Evolutionary conservation across 37 sponge, comb jelly and placozoan species (phyloP).

Genomic region (Dysidea cf. avara): DNA sequence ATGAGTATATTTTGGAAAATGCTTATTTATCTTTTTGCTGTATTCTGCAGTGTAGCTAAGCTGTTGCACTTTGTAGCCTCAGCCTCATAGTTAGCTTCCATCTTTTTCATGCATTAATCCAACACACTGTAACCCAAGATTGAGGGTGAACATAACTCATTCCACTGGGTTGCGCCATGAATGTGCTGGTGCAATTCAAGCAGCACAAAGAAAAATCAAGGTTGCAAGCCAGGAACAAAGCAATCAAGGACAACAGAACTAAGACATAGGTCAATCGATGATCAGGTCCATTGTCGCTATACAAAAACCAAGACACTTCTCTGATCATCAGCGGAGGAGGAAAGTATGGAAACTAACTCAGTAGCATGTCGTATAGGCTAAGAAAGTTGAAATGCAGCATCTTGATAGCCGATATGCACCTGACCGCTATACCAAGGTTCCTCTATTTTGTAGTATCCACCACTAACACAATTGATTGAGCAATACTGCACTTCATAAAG

Average conservation of each 20-base stretch:
- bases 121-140: slow-evolving; percentile 34
- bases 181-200: slow-evolving; percentile 32
- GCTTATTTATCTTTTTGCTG: slow-evolving; percentile 22
- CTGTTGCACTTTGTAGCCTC: slow-evolving; percentile 32
- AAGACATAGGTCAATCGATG: slow-evolving; percentile 34
- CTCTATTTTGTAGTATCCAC: slow-evolving; percentile 5
- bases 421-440: slow-evolving; percentile 34
- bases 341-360: slow-evolving; percentile 6
- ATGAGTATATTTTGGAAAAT: no score
- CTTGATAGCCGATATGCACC: slow-evolving; percentile 15
- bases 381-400: slow-evolving; percentile 33
- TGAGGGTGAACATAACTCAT: slow-evolving; percentile 25
- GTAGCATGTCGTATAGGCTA: slow-evolving; percentile 10
- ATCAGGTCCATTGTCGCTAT: slow-evolving; percentile 45
- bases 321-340: background rate
- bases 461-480: slow-evolving; percentile 15
- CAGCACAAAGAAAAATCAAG: slow-evolving; percentile 25
- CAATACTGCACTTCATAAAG: slow-evolving; percentile 14
- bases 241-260: slow-evolving; percentile 33
- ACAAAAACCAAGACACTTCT: background rate
- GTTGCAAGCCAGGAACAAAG: slow-evolving; percentile 2
- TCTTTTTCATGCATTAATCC: slow-evolving; percentile 23
- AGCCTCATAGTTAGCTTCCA: slow-evolving; percentile 4
- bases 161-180: slow-evolving; percentile 43
- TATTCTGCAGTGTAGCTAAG: slow-evolving; percentile 2